A percentile compares a stretch with the other conserved stretches of the same genome.
Conservation (phyloP, 2,797 vertebrate genomes). For the Pangasius larnaudii region DNA sequence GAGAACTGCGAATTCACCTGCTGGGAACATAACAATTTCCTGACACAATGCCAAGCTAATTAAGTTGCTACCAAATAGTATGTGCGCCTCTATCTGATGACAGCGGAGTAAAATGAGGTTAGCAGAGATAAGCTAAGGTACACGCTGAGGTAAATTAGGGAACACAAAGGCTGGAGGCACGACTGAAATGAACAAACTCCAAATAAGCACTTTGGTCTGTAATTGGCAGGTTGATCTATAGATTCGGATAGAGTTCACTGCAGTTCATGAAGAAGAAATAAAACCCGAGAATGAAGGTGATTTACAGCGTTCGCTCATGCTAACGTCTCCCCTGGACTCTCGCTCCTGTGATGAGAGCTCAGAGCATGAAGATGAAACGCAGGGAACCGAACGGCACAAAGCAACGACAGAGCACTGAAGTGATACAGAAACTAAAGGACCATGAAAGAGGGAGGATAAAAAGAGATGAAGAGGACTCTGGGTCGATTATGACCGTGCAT, state of each 20-base stretch:
- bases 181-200: background rate
- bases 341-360: conserved; percentile 47
- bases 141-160: background rate
- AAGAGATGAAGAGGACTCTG: conserved; percentile 41
- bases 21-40: background rate
- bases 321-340: conserved; percentile 70
- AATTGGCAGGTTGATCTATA: background rate
- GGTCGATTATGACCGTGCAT: conserved; percentile 40
- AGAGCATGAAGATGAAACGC: conserved; percentile 61
- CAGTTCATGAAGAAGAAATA: background rate
- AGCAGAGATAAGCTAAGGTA: conserved; percentile 23
- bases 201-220: background rate
- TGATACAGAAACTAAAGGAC: conserved; percentile 23
- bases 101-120: background rate
- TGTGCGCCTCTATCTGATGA: background rate
- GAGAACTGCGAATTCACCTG: conserved; percentile 1
- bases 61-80: conserved; percentile 6
- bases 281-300: background rate
- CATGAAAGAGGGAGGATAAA: conserved; percentile 36
- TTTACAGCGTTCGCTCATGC: conserved; percentile 41
- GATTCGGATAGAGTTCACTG: background rate
- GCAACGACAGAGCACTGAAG: conserved; percentile 55
- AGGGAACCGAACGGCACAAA: conserved; percentile 61
- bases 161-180: background rate
- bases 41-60: conserved; percentile 15